Base-by-base conservation (phyloP, 2,888 invertebrate species). In the Bembecia ichneumoniformis region DNA sequence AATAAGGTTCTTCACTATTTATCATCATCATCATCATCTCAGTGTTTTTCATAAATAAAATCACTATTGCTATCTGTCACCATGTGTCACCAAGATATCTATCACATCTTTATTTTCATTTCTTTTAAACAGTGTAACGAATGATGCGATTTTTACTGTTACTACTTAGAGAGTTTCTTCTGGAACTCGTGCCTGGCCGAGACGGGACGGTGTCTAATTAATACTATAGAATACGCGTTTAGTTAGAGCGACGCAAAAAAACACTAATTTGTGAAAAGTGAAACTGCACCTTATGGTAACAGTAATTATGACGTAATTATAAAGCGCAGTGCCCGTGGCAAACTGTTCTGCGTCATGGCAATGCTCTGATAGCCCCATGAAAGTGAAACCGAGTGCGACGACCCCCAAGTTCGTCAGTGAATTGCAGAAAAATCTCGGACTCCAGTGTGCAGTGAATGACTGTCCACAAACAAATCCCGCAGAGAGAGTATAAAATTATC, bases 351-450 rank as follows among this genome's bases (percentile, higher is more conserved):
- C 65, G 55, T 74, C 72, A 76, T 76, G 68, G 74, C 70, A 73
- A 74, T 71, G 74, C 71, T 73, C 72, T 72, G 68, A 75, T 78
- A 72, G 35, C 68, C 60, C 63, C 65, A 66, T 58, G 71, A 78
- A 79, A 81, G 80, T 78, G 76, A 77, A 81, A 77, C 67, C 59
- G 52, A 56, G 71, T 64, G 64, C 64, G 58, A 58, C 61, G 68
- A 74, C 67, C 71, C 52, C n/a, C 40, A 14, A 40, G 28, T 28
- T 9, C 28, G 28, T 28, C 28, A 52, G 28, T 9, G 28, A 28
- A 28, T 28, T 28, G 28, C 28, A 28, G 28, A 28, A 28, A 28
- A 28, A 28, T 28, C 28, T 40, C 13, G 40, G n/a, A 40, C 40
- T 40, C 13, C 40, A 40, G 14, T 11, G 35, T 35, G 11, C 35